Conservation (phyloP, 2,113 vertebrate species). For the Anguilla japonica region DNA sequence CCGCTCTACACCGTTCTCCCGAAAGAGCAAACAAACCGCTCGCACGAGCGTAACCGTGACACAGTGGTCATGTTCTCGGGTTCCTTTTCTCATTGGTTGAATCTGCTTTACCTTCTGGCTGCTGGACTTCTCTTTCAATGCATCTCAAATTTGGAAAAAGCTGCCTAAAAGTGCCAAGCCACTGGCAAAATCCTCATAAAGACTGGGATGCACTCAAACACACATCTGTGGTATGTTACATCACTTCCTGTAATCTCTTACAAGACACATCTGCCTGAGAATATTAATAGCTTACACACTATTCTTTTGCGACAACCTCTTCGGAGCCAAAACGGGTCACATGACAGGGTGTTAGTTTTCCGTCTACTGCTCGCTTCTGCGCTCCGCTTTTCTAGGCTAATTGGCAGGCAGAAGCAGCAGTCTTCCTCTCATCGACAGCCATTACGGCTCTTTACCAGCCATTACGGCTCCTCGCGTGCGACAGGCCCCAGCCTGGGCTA, state of each 20-base stretch:
- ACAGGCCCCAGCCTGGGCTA: neutral
- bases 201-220: neutral
- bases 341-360: too few species aligned
- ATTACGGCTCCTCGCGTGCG: neutral
- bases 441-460: too few species aligned
- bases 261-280: neutral
- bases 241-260: neutral
- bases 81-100: neutral
- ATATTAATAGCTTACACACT: too few species aligned
- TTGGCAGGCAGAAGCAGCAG: too few species aligned
- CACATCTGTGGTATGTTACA: neutral
- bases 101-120: neutral
- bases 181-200: neutral
- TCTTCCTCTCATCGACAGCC: too few species aligned
- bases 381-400: too few species aligned
- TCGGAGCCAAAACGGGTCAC: too few species aligned
- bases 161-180: neutral
- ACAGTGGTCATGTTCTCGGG: neutral
- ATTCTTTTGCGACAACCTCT: too few species aligned
- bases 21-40: constrained; percentile 58
- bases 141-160: neutral
- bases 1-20: constrained; percentile 62
- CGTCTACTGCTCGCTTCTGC: too few species aligned
- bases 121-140: neutral
- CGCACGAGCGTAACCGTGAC: neutral